These are phyloP conservation scores for Anneissia japonica DNA, from an alignment of 35 echinoderm and acorn worm genomes.

Conservation along the genomic window DNA sequence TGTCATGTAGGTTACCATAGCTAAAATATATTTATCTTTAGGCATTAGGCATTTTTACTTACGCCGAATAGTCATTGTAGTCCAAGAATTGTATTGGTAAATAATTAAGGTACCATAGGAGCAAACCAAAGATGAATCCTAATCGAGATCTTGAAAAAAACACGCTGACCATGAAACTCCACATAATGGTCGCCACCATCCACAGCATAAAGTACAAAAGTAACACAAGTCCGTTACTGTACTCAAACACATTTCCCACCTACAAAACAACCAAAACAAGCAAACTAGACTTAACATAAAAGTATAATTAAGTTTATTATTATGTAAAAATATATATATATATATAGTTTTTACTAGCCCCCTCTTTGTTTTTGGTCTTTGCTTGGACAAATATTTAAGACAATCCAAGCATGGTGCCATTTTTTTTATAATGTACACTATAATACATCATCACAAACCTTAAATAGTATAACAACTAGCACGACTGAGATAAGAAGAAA, in stretches of 20 bases:
- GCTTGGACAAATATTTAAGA: too few species aligned
- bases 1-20: too few species aligned
- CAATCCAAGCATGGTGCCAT: too few species aligned
- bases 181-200: constrained; percentile 70
- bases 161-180: constrained; percentile 75
- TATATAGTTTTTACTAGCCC: too few species aligned
- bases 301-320: too few species aligned
- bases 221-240: constrained; percentile 36
- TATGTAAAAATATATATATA: too few species aligned
- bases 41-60: constrained; percentile 14
- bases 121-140: constrained; percentile 83
- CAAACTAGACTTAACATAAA: too few species aligned
- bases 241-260: constrained; percentile 71
- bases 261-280: constrained; percentile 7
- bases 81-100: constrained; percentile 59
- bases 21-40: too few species aligned
- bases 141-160: constrained; percentile 78
- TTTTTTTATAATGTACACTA: too few species aligned
- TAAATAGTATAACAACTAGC: constrained; percentile 62
- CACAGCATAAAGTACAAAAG: constrained; percentile 73
- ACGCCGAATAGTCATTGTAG: constrained; percentile 45
- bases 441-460: constrained; percentile 32
- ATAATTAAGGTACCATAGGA: constrained; percentile 83
- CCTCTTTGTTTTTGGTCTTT: too few species aligned
- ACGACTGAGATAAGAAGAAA: constrained; percentile 70